A percentile compares a stretch with the other conserved stretches of the same genome.
Conservation (phyloP, 1,140 invertebrate species). For the Galleria mellonella region DNA sequence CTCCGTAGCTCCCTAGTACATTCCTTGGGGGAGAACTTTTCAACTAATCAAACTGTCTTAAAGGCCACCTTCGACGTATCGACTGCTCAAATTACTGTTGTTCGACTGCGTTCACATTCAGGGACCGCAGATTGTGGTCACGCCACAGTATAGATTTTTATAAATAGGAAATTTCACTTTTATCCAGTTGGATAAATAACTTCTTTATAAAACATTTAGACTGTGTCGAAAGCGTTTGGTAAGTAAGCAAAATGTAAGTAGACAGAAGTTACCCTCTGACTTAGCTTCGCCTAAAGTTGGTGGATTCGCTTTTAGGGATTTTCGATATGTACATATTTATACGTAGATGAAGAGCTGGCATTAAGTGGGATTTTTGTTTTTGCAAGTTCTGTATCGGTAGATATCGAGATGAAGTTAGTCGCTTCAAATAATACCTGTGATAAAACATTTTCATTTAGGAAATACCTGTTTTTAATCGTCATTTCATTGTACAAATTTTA, state of each 20-base stretch:
- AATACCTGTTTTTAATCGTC: too few relatives aligned
- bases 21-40: conserved; percentile 28
- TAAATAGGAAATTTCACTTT: too few relatives aligned
- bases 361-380: conserved; percentile 10
- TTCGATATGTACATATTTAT: neutral
- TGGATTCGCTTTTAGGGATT: neutral
- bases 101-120: conserved; percentile 1
- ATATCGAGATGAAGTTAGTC: neutral
- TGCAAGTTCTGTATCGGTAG: neutral
- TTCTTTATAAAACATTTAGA: too few relatives aligned
- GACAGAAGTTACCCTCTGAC: too few relatives aligned
- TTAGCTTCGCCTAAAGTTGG: too few relatives aligned
- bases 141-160: neutral
- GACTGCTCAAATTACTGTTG: conserved; percentile 40
- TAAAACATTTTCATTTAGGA: too few relatives aligned
- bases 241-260: too few relatives aligned
- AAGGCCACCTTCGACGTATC: conserved; percentile 42
- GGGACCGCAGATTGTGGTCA: neutral
- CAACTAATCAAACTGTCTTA: conserved; percentile 62
- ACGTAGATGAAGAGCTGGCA: neutral
- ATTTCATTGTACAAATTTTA: too few relatives aligned
- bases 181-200: too few relatives aligned
- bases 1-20: conserved; percentile 1
- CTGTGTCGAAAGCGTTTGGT: too few relatives aligned
- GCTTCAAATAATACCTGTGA: too few relatives aligned